These are phyloP conservation scores for Andrena flavipes DNA, from an alignment of 2,888 invertebrate genomes.

Conservation along the genomic window DNA sequence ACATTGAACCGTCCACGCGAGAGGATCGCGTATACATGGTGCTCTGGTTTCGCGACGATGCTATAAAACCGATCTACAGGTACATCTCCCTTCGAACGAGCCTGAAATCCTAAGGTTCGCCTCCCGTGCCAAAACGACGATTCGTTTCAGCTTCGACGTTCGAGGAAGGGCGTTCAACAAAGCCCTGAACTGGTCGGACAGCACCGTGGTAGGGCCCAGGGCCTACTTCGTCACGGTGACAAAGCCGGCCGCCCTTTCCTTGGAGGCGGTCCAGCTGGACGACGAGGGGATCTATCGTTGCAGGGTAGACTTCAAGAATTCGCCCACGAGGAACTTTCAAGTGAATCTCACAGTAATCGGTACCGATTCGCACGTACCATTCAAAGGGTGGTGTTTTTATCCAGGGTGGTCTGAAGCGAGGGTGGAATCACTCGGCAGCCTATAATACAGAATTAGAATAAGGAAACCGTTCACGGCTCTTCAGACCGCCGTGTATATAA, in stretches of 20 bases:
- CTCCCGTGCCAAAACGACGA: neutral
- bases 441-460: neutral
- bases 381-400: neutral
- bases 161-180: slow-evolving; percentile 85
- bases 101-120: neutral
- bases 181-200: slow-evolving; percentile 86
- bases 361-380: slow-evolving; percentile 63
- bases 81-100: slow-evolving; percentile 79
- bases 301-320: slow-evolving; percentile 86
- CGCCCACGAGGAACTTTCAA: slow-evolving; percentile 86
- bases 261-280: slow-evolving; percentile 85
- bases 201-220: slow-evolving; percentile 85
- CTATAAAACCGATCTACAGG: slow-evolving; percentile 96
- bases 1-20: slow-evolving; percentile 93
- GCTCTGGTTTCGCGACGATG: slow-evolving; percentile 95
- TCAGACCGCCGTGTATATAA: neutral
- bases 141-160: slow-evolving; percentile 84
- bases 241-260: slow-evolving; percentile 84
- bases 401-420: neutral
- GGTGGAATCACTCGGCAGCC: neutral
- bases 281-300: slow-evolving; percentile 86
- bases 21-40: slow-evolving; percentile 97
- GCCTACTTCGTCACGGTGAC: slow-evolving; percentile 86
- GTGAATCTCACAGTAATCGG: slow-evolving; percentile 87
- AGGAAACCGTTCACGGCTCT: neutral